These are phyloP conservation scores for Thereva unica DNA, from an alignment of 2,888 invertebrate genomes.

Conservation along the genomic window DNA sequence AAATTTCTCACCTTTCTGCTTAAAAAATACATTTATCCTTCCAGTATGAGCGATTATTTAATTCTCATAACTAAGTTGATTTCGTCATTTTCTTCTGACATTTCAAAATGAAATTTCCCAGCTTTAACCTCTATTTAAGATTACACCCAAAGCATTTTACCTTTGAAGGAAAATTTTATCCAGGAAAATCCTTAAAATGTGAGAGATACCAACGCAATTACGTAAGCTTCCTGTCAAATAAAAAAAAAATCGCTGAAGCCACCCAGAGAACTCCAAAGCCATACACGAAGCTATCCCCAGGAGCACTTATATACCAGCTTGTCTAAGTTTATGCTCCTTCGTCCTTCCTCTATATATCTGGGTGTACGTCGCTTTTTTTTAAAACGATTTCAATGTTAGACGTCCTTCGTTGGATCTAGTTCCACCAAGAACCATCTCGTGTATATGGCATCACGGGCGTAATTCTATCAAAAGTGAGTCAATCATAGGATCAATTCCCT, in stretches of 20 bases:
- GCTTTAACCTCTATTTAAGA: conserved; percentile 7
- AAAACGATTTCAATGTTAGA: too few species aligned
- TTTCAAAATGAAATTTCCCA: neutral
- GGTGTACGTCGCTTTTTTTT: too few species aligned
- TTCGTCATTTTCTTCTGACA: conserved; percentile 11
- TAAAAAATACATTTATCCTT: neutral
- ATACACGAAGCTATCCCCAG: too few species aligned
- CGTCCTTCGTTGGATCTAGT: too few species aligned
- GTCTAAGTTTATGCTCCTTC: too few species aligned
- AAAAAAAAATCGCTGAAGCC: neutral
- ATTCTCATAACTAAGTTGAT: conserved; percentile 4
- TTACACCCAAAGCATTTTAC: conserved; percentile 9
- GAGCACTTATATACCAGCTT: too few species aligned
- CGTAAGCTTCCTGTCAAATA: neutral
- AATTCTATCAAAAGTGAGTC: conserved; percentile 12
- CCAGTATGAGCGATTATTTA: conserved; percentile 1
- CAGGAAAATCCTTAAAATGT: conserved; percentile 14
- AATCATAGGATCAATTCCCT: conserved; percentile 3
- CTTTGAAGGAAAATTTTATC: neutral
- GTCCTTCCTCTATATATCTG: too few species aligned
- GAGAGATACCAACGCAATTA: conserved; percentile 2
- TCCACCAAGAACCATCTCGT: neutral
- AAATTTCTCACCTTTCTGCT: neutral
- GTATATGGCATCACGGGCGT: neutral
- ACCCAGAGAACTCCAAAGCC: too few species aligned